Conservation (phyloP, 2,797 vertebrate species). For the Lophura swinhoii region DNA sequence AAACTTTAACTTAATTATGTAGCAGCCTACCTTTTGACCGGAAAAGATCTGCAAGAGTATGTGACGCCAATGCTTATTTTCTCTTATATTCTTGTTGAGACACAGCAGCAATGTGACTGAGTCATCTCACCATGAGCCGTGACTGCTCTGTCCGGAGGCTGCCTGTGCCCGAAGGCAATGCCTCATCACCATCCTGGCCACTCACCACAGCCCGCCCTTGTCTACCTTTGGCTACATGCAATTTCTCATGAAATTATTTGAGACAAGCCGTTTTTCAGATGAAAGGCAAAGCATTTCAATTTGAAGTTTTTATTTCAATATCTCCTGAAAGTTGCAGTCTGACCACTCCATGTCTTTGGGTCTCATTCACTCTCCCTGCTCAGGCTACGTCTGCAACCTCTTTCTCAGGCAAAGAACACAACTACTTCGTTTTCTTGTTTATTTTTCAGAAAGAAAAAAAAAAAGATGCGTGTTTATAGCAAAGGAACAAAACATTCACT, state of each 20-base stretch:
- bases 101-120: fast-evolving
- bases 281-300: neutral
- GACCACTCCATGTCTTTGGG: fast-evolving
- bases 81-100: neutral
- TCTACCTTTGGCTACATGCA: neutral
- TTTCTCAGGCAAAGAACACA: neutral
- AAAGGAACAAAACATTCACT: neutral
- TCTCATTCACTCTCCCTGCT: neutral
- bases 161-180: fast-evolving
- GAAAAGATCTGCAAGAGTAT: neutral
- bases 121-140: neutral
- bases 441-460: neutral
- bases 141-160: fast-evolving
- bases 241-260: neutral
- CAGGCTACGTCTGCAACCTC: neutral
- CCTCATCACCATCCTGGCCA: fast-evolving
- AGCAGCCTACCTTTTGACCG: neutral
- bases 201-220: neutral
- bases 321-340: neutral
- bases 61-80: neutral
- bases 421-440: neutral
- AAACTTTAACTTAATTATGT: neutral
- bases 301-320: neutral
- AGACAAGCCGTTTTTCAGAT: neutral
- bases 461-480: neutral